These are phyloP conservation scores for Euborellia annulipes DNA, from an alignment of 1,140 invertebrate species.

Conservation along the genomic window DNA sequence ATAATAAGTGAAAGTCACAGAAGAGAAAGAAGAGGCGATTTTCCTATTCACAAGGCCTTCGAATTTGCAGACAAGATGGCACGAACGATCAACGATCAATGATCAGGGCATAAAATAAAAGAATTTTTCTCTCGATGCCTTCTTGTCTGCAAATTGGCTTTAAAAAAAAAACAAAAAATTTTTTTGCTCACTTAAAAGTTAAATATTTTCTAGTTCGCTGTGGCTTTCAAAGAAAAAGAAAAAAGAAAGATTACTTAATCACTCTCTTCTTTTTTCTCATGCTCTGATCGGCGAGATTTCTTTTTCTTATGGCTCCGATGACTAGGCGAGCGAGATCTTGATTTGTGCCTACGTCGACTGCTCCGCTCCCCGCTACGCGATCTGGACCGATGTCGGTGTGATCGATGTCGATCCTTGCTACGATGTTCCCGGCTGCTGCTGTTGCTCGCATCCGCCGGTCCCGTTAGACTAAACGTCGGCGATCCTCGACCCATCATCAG, in stretches of 20 bases:
- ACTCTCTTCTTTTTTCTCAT: constrained; percentile 38
- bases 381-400: constrained; percentile 34
- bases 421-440: not conserved
- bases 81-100: too few relatives aligned
- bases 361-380: constrained; percentile 36
- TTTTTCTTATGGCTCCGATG: constrained; percentile 38
- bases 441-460: not conserved
- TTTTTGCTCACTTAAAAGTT: too few relatives aligned
- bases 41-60: too few relatives aligned
- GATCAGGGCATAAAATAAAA: too few relatives aligned
- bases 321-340: constrained; percentile 40
- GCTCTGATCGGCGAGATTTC: constrained; percentile 41
- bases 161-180: too few relatives aligned
- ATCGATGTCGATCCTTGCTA: constrained; percentile 15
- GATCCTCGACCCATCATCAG: constrained; percentile 29
- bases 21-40: too few relatives aligned
- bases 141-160: too few relatives aligned
- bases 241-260: constrained; percentile 26
- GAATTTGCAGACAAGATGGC: too few relatives aligned
- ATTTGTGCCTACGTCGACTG: constrained; percentile 38
- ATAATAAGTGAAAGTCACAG: too few relatives aligned
- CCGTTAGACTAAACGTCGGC: constrained; percentile 3
- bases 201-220: too few relatives aligned
- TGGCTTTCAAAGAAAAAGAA: too few relatives aligned
- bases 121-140: too few relatives aligned